A percentile compares a stretch with the other conserved stretches of the same genome.
Evolutionary conservation across 2,113 vertebrate species (phyloP).

Genomic region (Myrmophylax atrothorax): DNA sequence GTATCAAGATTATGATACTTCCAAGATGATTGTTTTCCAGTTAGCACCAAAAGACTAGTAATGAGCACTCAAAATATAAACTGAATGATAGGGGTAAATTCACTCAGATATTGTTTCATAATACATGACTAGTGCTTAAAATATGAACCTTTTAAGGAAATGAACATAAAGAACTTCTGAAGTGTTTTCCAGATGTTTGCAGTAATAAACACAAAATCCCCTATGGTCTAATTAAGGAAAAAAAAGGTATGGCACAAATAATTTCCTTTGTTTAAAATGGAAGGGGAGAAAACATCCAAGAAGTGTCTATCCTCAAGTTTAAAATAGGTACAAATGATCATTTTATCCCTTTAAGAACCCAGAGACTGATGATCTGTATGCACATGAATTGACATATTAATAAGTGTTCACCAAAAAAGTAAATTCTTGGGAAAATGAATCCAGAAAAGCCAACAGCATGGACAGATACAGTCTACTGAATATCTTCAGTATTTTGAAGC

Average conservation of each 20-base stretch:
- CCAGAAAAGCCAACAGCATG: background rate
- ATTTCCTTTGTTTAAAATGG: background rate
- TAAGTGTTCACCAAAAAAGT: background rate
- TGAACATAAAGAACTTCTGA: background rate
- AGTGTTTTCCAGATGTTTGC: background rate
- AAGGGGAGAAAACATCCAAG: background rate
- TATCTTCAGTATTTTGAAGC: background rate
- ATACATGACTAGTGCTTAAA: background rate
- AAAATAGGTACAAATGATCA: background rate
- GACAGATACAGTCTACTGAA: background rate
- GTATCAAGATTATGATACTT: background rate
- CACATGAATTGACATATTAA: background rate
- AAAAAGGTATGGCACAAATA: rapidly evolving
- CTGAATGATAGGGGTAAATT: background rate
- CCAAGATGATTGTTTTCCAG: background rate
- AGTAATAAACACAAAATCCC: background rate
- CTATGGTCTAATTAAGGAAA: background rate
- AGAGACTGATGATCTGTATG: background rate
- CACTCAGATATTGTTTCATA: background rate
- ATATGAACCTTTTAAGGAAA: background rate
- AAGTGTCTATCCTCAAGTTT: background rate
- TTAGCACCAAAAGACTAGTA: background rate
- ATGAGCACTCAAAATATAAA: background rate
- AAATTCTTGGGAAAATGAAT: background rate
- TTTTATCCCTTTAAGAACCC: background rate